Evolutionary conservation across 1,140 invertebrate genomes (phyloP).

Genomic region (Panulirus ornatus): DNA sequence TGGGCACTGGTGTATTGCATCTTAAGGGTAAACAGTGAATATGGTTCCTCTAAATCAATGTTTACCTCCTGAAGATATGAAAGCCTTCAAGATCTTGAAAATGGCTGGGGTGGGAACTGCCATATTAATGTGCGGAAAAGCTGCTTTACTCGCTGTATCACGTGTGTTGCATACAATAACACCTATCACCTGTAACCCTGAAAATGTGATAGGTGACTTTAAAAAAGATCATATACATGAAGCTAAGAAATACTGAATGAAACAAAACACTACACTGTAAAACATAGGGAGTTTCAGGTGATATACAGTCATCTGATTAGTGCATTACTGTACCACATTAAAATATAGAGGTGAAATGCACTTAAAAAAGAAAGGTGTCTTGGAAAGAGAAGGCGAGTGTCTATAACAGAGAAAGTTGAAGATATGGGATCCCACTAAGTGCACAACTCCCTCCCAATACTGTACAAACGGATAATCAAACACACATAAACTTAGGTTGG

Average conservation of each 20-base stretch:
- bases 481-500: too few species aligned
- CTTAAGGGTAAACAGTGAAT: not conserved
- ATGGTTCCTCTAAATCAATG: not conserved
- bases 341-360: too few species aligned
- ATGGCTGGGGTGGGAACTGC: slow-evolving; percentile 43
- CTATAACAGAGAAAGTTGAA: too few species aligned
- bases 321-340: too few species aligned
- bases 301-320: too few species aligned
- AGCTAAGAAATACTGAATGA: not conserved
- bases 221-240: not conserved
- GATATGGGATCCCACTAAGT: too few species aligned
- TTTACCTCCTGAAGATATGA: slow-evolving; percentile 31
- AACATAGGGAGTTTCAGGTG: too few species aligned
- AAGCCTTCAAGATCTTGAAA: slow-evolving; percentile 26
- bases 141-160: slow-evolving; percentile 21
- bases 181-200: slow-evolving; percentile 54
- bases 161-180: slow-evolving; percentile 48
- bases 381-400: too few species aligned
- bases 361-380: too few species aligned
- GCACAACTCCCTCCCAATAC: too few species aligned
- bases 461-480: too few species aligned
- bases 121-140: slow-evolving; percentile 61
- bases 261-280: too few species aligned
- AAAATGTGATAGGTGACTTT: not conserved
- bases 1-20: not conserved